Conservation (phyloP, 2,797 vertebrate species). For the Eurystomus glaucurus region DNA sequence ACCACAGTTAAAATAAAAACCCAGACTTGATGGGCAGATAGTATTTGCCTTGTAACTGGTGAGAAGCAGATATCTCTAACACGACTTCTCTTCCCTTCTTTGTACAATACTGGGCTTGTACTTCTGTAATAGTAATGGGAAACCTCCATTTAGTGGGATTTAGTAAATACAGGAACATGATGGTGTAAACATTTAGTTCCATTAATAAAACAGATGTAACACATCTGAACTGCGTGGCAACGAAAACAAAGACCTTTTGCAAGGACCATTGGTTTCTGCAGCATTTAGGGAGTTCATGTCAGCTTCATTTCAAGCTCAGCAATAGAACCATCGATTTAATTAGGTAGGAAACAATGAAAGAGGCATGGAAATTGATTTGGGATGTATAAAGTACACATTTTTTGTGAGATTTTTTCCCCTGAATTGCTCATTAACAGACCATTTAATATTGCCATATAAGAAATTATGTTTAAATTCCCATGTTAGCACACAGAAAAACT, state of each 20-base stretch:
- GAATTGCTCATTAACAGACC: neutral
- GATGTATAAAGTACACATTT: neutral
- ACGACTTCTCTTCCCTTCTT: neutral
- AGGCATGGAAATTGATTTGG: neutral
- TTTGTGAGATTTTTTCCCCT: neutral
- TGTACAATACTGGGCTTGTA: neutral
- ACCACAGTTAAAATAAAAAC: neutral
- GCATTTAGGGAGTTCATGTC: neutral
- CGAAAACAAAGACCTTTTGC: neutral
- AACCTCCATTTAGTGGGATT: neutral
- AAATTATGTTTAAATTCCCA: neutral
- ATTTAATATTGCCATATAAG: neutral
- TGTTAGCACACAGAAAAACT: neutral
- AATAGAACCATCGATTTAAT: neutral
- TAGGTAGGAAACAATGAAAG: neutral
- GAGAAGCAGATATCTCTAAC: neutral
- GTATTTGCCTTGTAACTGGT: neutral
- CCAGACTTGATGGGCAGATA: too few species aligned
- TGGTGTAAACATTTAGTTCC: neutral
- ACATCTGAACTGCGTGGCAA: neutral
- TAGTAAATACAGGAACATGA: neutral
- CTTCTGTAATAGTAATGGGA: neutral
- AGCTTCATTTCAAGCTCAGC: constrained; percentile 5
- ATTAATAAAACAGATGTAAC: neutral
- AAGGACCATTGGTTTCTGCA: neutral